Percentiles rank a stretch among this genome's conserved stretches.
These are phyloP conservation scores for Hydropotes inermis DNA, from an alignment of 2,113 vertebrate species.

Conservation along the genomic window DNA sequence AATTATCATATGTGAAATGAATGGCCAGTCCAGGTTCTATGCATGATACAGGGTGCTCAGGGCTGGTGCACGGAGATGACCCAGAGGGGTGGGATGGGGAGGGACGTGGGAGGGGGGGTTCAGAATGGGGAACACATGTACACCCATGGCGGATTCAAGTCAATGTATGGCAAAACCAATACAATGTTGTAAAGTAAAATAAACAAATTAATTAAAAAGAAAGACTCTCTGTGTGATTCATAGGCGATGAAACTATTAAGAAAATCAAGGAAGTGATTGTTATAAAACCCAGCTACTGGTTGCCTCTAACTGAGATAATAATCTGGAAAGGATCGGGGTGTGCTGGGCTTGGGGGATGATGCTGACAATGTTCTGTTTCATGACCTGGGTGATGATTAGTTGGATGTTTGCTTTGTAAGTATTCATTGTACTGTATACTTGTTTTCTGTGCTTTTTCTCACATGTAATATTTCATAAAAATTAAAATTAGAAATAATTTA, in stretches of 20 bases:
- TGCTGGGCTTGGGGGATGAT: fast-evolving
- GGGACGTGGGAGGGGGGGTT: too few species aligned
- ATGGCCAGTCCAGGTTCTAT: too few species aligned
- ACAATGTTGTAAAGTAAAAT: too few species aligned
- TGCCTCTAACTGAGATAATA: neutral
- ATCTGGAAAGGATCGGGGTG: neutral
- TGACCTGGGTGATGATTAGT: neutral
- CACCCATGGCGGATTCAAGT: too few species aligned
- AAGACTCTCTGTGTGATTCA: conserved; percentile 10
- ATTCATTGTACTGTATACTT: neutral
- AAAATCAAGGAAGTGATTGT: conserved; percentile 13
- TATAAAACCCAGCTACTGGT: neutral
- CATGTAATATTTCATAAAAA: neutral
- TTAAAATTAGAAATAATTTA: neutral
- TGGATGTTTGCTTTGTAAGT: neutral
- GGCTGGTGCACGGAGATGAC: too few species aligned
- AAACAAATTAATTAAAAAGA: too few species aligned
- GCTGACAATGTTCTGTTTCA: neutral
- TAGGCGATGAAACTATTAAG: neutral
- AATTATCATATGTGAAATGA: too few species aligned
- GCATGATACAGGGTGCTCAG: too few species aligned
- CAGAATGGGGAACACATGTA: too few species aligned
- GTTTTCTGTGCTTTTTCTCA: neutral
- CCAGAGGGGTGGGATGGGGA: too few species aligned
- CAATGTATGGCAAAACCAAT: too few species aligned